Conservation (phyloP, 1,140 invertebrate genomes). For the Chymomyza costata region DNA sequence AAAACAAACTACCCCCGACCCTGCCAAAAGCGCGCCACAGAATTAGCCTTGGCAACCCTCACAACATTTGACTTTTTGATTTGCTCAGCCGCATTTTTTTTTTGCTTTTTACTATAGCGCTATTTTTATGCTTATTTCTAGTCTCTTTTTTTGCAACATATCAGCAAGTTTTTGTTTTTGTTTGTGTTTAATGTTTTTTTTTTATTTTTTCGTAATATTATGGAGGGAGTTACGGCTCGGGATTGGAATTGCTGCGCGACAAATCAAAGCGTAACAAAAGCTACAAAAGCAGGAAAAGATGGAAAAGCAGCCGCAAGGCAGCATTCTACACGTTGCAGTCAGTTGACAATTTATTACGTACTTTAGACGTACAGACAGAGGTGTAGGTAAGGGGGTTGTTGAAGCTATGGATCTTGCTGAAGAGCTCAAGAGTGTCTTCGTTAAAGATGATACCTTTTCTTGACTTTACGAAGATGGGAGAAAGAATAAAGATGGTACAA, state of each 20-base stretch:
- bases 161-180: slow-evolving; percentile 55
- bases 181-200: slow-evolving; percentile 20
- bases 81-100: slow-evolving; percentile 28
- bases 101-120: slow-evolving; percentile 5
- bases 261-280: slow-evolving; percentile 67
- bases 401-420: neutral
- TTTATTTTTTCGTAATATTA: slow-evolving; percentile 32
- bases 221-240: slow-evolving; percentile 7
- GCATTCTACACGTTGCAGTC: slow-evolving; percentile 14
- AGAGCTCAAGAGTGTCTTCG: too few species aligned
- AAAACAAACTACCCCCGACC: slow-evolving; percentile 25
- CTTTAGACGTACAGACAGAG: slow-evolving; percentile 41
- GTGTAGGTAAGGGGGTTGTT: neutral
- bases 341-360: slow-evolving; percentile 63
- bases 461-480: too few species aligned
- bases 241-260: slow-evolving; percentile 15
- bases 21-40: neutral
- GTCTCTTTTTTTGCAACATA: slow-evolving; percentile 28
- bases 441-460: too few species aligned
- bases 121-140: slow-evolving; percentile 14
- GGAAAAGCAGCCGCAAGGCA: slow-evolving; percentile 37
- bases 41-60: slow-evolving; percentile 51
- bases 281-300: slow-evolving; percentile 32
- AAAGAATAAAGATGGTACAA: too few species aligned
- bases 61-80: slow-evolving; percentile 63